phyloP scores from a whole-genome alignment of 1,140 invertebrate species.

The Lerema accius region DNA sequence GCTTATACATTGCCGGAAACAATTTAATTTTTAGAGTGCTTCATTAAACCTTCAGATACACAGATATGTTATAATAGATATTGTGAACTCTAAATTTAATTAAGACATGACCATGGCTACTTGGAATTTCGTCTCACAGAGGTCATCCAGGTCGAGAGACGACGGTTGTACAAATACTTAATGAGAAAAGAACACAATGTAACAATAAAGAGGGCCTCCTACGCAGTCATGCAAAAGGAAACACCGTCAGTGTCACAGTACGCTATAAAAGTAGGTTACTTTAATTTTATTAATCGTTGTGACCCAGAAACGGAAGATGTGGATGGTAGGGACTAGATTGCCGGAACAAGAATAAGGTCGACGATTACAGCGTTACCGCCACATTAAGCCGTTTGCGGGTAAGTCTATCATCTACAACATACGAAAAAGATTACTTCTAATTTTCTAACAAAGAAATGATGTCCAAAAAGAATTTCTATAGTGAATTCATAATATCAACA shows the following conservation, averaged over 20 bases:
- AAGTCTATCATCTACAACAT: too few relatives aligned
- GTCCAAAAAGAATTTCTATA: too few relatives aligned
- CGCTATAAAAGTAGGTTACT: slow-evolving; percentile 72
- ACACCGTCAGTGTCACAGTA: slow-evolving; percentile 40
- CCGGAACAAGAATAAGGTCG: slow-evolving; percentile 29
- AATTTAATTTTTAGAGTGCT: slow-evolving; percentile 4
- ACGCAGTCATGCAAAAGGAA: slow-evolving; percentile 41
- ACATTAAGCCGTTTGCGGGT: too few relatives aligned
- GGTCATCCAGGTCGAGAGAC: slow-evolving; percentile 5
- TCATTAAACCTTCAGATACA: slow-evolving; percentile 6
- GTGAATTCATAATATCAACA: too few relatives aligned
- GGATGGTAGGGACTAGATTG: slow-evolving; percentile 52
- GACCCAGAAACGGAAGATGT: slow-evolving; percentile 73
- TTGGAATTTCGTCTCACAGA: slow-evolving; percentile 14
- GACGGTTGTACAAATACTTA: slow-evolving; percentile 32
- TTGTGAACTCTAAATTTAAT: slow-evolving; percentile 10
- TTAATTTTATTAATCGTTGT: slow-evolving; percentile 75
- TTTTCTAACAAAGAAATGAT: too few relatives aligned
- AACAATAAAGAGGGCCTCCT: slow-evolving; percentile 37
- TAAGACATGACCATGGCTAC: slow-evolving; percentile 10
- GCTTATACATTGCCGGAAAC: slow-evolving; percentile 7
- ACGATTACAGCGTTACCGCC: slow-evolving; percentile 10
- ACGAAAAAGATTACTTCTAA: too few relatives aligned
- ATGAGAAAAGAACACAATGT: slow-evolving; percentile 34
- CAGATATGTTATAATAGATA: background rate